These are phyloP conservation scores for Tetrapedia diversipes DNA, from an alignment of 2,888 invertebrate genomes.

Conservation along the genomic window DNA sequence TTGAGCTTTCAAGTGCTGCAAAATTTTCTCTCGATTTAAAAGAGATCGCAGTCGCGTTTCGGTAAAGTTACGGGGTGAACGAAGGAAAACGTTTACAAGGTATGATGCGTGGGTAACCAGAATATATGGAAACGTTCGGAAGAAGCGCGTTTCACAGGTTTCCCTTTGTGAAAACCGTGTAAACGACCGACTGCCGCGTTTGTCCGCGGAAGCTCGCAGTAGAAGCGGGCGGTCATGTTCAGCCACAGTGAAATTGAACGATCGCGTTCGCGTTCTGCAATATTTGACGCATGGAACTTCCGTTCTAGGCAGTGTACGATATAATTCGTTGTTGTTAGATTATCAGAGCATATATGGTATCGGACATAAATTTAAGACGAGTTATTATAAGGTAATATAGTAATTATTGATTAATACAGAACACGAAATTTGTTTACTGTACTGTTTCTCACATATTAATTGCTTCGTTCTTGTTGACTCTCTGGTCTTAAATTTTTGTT, in stretches of 20 bases:
- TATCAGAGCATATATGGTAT: background rate
- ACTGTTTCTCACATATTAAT: too few species aligned
- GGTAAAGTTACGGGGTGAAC: too few species aligned
- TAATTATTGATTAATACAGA: too few species aligned
- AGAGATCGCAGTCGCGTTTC: background rate
- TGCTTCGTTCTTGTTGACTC: too few species aligned
- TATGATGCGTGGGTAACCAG: background rate
- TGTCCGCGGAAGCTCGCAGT: conserved; percentile 23
- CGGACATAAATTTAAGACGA: too few species aligned
- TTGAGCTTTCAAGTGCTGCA: background rate
- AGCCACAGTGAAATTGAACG: conserved; percentile 24
- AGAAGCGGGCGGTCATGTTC: conserved; percentile 28
- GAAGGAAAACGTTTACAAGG: too few species aligned
- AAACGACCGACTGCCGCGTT: conserved; percentile 27
- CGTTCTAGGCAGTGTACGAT: conserved; percentile 1
- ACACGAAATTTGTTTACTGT: too few species aligned
- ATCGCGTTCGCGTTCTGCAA: conserved; percentile 34
- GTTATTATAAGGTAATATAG: too few species aligned
- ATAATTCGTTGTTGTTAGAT: background rate
- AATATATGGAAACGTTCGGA: background rate
- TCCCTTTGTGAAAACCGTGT: background rate
- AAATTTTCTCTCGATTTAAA: background rate
- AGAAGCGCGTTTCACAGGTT: background rate
- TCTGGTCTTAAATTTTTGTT: too few species aligned
- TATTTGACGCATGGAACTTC: conserved; percentile 54